Base-by-base conservation (phyloP, 2,888 invertebrate species). In the Apodemia duryi region DNA sequence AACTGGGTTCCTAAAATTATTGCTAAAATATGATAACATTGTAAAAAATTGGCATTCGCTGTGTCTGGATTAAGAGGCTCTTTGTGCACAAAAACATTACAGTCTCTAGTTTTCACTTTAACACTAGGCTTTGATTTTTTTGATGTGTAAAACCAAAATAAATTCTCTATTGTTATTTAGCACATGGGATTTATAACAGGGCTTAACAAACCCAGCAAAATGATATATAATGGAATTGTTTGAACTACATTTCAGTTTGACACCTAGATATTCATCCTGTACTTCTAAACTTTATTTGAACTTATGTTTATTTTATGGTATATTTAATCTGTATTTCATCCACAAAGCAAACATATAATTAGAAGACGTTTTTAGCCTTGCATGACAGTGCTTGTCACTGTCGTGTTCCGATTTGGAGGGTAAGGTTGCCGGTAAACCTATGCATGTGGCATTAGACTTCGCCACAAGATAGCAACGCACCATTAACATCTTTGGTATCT, bases 41-140 rank as follows among this genome's bases (percentile, higher is more conserved):
- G 64, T 64, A 35, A 64, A 64, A 63, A 64, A 64, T 51, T 51
- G 61, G 61, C 38, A 57, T 35, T 1, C 29, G 2, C 32, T 57
- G 32, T 32, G 32, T 57, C 35, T 57, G 57, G 57, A 57, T 57
- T 57, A 57, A 57, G 57, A 32, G 57, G 35, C 32, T 32, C 57
- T 57, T 57, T 32, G 57, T 57, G 35, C 13, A 13, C 57, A 57
- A 57, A 57, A 57, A 57, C 32, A 57, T 57, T 35, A 57, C 32
- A 57, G 54, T 10, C 49, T 54, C 54, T 29, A 54, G 57, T 35
- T 57, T 3, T 35, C 57, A n/a, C 32, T 1, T 2, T 35, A 6
- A 57, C 57, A 57, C 57, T 32, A 32, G 32, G 57, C 11, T 29
- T 57, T 57, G 57, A 57, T 57, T 57, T 57, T 57, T 57, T 32